These are phyloP conservation scores for Aldrovandia affinis DNA, from an alignment of 2,797 vertebrate genomes.

Conservation along the genomic window DNA sequence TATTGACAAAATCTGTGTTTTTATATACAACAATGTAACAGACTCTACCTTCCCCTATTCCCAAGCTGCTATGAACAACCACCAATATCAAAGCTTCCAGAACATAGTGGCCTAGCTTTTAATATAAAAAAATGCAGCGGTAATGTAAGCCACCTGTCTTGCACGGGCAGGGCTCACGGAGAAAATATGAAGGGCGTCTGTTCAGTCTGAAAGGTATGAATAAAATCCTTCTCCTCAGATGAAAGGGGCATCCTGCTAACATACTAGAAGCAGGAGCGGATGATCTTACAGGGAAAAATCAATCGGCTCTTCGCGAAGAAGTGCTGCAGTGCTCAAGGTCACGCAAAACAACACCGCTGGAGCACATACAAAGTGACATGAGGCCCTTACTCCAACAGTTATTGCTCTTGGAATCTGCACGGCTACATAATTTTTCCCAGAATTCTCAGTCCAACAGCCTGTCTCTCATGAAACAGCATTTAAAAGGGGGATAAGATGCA, in stretches of 20 bases:
- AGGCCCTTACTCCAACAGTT: background rate
- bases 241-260: background rate
- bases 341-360: background rate
- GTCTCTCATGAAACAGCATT: background rate
- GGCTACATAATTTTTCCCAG: background rate
- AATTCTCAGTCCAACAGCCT: background rate
- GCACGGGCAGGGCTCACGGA: background rate
- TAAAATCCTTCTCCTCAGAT: background rate
- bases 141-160: constrained; percentile 14
- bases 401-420: background rate
- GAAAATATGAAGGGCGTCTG: background rate
- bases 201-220: background rate
- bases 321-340: background rate
- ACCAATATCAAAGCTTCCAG: background rate
- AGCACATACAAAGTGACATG: background rate
- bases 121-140: constrained; percentile 4
- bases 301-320: background rate
- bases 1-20: background rate
- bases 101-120: background rate
- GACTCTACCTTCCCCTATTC: background rate
- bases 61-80: background rate
- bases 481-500: background rate
- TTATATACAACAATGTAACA: background rate
- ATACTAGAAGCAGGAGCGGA: background rate
- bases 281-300: constrained; percentile 19